Conservation (phyloP, 2,888 invertebrate genomes). For the Melinaea menophilus region DNA sequence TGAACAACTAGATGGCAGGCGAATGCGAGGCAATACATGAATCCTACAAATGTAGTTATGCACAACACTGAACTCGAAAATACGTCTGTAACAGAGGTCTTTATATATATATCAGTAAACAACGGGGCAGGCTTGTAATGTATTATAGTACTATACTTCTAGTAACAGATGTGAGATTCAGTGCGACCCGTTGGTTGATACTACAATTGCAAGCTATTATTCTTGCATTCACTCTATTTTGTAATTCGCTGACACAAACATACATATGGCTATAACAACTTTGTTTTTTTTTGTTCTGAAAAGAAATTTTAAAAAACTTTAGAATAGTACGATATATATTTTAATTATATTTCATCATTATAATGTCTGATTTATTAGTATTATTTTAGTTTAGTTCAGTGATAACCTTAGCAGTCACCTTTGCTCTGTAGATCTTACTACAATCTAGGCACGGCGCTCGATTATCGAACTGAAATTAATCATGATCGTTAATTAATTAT, state of each 20-base stretch:
- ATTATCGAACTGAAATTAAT: not conserved
- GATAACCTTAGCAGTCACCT: too few species aligned
- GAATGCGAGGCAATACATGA: conserved; percentile 3
- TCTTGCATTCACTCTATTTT: not conserved
- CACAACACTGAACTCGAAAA: not conserved
- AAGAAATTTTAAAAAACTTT: too few species aligned
- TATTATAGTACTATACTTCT: not conserved
- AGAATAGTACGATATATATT: too few species aligned
- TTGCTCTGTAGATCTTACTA: conserved; percentile 2
- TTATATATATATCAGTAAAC: conserved; percentile 1
- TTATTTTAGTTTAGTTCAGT: not conserved
- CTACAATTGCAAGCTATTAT: not conserved
- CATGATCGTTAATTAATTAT: not conserved
- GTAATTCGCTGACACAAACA: too few species aligned
- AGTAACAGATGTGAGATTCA: not conserved
- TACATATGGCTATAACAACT: too few species aligned
- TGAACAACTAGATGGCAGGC: not conserved
- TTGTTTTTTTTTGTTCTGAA: too few species aligned
- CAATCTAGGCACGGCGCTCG: not conserved
- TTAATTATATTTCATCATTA: too few species aligned
- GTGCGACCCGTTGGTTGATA: not conserved
- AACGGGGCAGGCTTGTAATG: not conserved
- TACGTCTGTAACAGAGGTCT: conserved; percentile 5
- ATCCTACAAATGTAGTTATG: conserved; percentile 3
- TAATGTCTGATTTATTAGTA: not conserved